Base-by-base conservation (phyloP, 2,797 vertebrate species). In the Pampus argenteus region DNA sequence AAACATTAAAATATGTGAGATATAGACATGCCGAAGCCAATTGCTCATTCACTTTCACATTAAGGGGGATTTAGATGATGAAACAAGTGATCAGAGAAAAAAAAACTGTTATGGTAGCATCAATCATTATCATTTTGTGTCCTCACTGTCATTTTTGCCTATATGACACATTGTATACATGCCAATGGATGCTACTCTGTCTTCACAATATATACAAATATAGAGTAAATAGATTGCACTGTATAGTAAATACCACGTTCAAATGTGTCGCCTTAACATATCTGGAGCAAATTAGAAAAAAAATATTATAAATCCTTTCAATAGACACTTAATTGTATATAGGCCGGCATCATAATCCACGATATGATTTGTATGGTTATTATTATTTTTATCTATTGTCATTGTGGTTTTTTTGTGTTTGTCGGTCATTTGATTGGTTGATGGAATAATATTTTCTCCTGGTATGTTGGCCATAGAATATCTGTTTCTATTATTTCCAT, bases 1-100 rank as follows among this genome's bases (percentile, higher is more conserved):
- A 66, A 79, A 45, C 31, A 51, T 50, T 50, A 34, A 48, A 48
- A 59, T 7, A 8, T 31, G 49, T 34, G 26, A 17, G 40, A 44
- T 44, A 6, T n/a, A 18, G 40, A 44, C 40, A 18, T 3, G 13
- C 23, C 49, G 48, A 62, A 56, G 44, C 47, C 45, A 50, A 55
- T n/a, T n/a, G 49, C 48, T 60, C 59, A 60, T 25, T 48, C 44
- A 51, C 58, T 45, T 63, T 69, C 57, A 58, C 34, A 58, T 28
- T 28, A 8, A 11, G 15, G 31, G 40, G 42, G 58, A 61, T 48
- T 25, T 51, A 45, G 57, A 55, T 78, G 48, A 78, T 67, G 29
- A 71, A 73, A 78, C 40, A 50, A 66, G 40, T 44, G 40, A 44
- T 44, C 40, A 36, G 29, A 26, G 40, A 25, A 36, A 50, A 51